A percentile compares a stretch with the other conserved stretches of the same genome.
Conservation (phyloP, 2,113 vertebrate genomes). For the Camelus bactrianus region DNA sequence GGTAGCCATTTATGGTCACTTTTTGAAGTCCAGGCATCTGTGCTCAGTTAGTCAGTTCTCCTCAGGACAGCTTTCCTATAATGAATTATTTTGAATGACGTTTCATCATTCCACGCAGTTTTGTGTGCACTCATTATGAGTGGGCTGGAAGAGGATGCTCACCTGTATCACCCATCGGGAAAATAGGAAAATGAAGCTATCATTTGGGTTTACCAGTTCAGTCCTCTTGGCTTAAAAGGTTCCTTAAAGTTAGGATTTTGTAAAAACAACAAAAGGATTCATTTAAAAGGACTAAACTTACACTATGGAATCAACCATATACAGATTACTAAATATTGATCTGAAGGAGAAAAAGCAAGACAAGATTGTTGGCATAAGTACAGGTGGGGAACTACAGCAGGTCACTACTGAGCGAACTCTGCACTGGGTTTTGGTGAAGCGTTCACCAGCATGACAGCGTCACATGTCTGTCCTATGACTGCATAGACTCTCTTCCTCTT, state of each 20-base stretch:
- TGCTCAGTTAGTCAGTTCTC: neutral
- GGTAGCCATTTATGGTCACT: neutral
- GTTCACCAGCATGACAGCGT: neutral
- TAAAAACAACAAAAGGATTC: neutral
- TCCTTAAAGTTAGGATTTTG: neutral
- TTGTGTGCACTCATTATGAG: neutral
- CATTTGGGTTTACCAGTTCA: neutral
- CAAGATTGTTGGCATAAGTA: neutral
- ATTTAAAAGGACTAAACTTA: neutral
- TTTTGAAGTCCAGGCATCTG: slow-evolving; percentile 1
- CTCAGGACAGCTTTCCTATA: neutral
- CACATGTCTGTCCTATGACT: neutral
- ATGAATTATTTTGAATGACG: neutral
- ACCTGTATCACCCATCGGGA: neutral
- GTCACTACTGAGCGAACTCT: neutral
- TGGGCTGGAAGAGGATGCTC: neutral
- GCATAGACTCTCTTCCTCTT: neutral
- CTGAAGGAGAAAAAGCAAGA: neutral
- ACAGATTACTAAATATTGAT: neutral
- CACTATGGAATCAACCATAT: neutral
- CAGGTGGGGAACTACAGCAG: neutral
- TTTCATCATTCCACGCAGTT: neutral
- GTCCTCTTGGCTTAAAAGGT: neutral
- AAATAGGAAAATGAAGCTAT: neutral
- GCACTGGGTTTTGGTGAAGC: neutral